Conservation (phyloP, 2,888 invertebrate species). For the Tuta absoluta region DNA sequence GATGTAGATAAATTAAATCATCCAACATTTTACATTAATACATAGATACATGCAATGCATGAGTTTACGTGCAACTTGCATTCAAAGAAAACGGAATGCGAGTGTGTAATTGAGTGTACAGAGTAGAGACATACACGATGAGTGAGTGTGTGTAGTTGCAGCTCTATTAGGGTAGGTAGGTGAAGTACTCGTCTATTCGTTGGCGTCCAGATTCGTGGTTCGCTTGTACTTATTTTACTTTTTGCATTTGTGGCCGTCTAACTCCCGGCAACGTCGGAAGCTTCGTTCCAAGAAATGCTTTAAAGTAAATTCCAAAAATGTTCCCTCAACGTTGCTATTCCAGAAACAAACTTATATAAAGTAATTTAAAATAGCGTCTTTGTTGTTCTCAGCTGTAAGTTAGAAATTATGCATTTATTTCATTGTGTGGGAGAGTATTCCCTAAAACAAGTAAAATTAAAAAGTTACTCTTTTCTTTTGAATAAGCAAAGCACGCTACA, state of each 20-base stretch:
- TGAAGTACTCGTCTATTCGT: constrained; percentile 14
- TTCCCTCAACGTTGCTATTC: constrained; percentile 67
- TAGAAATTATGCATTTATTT: constrained; percentile 63
- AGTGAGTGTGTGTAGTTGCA: background rate
- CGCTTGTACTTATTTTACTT: constrained; percentile 49
- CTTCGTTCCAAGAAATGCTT: constrained; percentile 69
- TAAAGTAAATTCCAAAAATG: constrained; percentile 74
- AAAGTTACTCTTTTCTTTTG: background rate
- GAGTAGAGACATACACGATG: background rate
- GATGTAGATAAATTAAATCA: no score
- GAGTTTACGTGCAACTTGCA: background rate
- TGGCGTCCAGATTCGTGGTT: constrained; percentile 36
- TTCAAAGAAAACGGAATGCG: constrained; percentile 15
- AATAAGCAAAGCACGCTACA: background rate
- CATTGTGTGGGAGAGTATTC: constrained; percentile 38
- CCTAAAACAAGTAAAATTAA: background rate
- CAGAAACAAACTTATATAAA: constrained; percentile 73
- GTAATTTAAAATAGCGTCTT: constrained; percentile 72
- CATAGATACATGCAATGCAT: no score
- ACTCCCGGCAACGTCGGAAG: constrained; percentile 64
- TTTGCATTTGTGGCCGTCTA: constrained; percentile 56
- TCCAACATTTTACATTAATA: no score
- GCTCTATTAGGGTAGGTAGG: background rate
- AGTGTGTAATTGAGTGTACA: constrained; percentile 25
- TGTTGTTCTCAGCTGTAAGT: constrained; percentile 62